A percentile compares a stretch with the other conserved stretches of the same genome.
Conservation (phyloP, 2,113 vertebrate genomes). For the Manacus vitellinus region DNA sequence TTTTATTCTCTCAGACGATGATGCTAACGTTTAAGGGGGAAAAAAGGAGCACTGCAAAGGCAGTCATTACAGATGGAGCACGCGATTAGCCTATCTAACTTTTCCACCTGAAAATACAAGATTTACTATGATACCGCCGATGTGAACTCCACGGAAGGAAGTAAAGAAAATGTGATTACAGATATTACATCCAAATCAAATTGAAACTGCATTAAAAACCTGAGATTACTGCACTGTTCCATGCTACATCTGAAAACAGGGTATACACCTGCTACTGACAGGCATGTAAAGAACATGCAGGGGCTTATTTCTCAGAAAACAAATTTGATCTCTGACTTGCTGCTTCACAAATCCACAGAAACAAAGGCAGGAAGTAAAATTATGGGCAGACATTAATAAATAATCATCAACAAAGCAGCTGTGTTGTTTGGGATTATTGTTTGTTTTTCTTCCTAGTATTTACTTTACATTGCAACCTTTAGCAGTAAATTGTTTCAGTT, state of each 20-base stretch:
- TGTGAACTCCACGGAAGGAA: not conserved
- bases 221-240: not conserved
- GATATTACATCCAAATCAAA: conserved; percentile 44
- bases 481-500: not conserved
- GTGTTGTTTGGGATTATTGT: not conserved
- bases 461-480: not conserved
- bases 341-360: not conserved
- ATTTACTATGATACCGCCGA: not conserved
- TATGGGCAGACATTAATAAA: not conserved
- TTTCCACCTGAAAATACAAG: conserved; percentile 22
- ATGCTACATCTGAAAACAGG: not conserved
- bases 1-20: not conserved
- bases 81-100: not conserved
- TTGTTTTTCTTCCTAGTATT: not conserved
- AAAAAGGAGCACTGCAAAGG: not conserved
- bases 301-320: not conserved
- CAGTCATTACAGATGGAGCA: not conserved
- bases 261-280: not conserved
- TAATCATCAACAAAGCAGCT: not conserved
- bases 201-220: conserved; percentile 32
- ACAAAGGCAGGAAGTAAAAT: not conserved
- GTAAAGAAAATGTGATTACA: conserved; percentile 48
- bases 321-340: not conserved
- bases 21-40: not conserved
- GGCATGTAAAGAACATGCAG: not conserved